Conservation (phyloP, 2,888 invertebrate genomes). For the Stenoptilia bipunctidactyla region DNA sequence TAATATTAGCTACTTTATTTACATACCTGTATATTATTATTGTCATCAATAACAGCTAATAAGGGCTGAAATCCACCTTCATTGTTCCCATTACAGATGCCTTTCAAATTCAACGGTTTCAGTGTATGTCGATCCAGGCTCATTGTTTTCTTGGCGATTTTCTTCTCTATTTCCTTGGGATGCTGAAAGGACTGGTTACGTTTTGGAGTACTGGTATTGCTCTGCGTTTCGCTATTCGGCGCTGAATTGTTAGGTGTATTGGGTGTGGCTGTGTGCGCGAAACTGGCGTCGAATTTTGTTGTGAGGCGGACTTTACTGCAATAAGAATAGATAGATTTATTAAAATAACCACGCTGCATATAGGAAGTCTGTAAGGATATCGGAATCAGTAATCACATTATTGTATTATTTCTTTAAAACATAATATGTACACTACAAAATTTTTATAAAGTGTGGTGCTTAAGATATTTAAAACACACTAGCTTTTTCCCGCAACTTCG, state of each 20-base stretch:
- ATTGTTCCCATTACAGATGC: constrained; percentile 44
- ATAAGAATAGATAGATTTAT: not conserved
- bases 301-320: constrained; percentile 53
- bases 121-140: constrained; percentile 49
- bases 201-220: constrained; percentile 32
- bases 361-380: too few species aligned
- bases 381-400: too few species aligned
- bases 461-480: too few species aligned
- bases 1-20: not conserved
- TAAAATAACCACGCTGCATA: too few species aligned
- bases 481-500: too few species aligned
- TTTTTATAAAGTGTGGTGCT: too few species aligned
- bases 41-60: constrained; percentile 56
- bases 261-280: constrained; percentile 35
- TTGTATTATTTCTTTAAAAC: too few species aligned
- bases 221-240: constrained; percentile 24
- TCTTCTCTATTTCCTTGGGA: constrained; percentile 31
- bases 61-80: constrained; percentile 42
- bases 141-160: constrained; percentile 33
- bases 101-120: constrained; percentile 53
- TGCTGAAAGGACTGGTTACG: constrained; percentile 46
- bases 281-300: constrained; percentile 57
- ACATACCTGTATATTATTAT: constrained; percentile 56
- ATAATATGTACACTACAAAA: too few species aligned
- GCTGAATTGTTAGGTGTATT: constrained; percentile 26